Evolutionary conservation across 2,797 vertebrate species (phyloP), one percentile per base, ranked within the genome.

Genomic region (Apogon hyalosoma): DNA sequence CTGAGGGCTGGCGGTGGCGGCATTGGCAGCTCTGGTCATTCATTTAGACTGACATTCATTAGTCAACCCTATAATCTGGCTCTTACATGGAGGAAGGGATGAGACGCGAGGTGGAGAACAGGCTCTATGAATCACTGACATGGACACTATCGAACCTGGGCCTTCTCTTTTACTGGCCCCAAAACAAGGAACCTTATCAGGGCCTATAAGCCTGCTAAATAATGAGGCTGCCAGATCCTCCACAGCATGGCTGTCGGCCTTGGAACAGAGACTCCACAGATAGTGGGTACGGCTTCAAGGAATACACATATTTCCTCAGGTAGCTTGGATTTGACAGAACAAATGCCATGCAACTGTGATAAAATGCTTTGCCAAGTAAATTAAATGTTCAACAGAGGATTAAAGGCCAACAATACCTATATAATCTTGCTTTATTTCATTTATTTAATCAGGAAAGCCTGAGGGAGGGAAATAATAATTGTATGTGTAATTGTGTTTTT

Each of bases 11-110:
- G 48, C 2, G 56, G 39, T 4, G 19, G 80, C 55, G 50, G 49
- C 28, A 3, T 57, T 83, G 71, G 74, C 75, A 82, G 74, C 67
- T 63, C 16, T 2, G 39, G 77, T 74, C 76, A 70, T 85, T 90
- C 82, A 86, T 88, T 87, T 58, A 58, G 77, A 80, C 40, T 74
- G 83, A 83, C 73, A 78, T 77, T 86, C 83, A 87, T 90, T 87
- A 90, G 83, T 70, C 73, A 55, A 75, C 54, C 68, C 68, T 74
- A 53, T 77, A 84, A 90, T 90, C 79, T 73, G 52, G 77, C 56
- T 72, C 66, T 59, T 73, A 76, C 67, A 74, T 53, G 45, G 69
- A 69, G 46, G 63, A 60, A 16, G 50, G 52, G 72, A 83, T 79
- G 80, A 78, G 73, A 77, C 82, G 73, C 43, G 51, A 62, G 48